Conservation (phyloP, 2,888 invertebrate genomes). For the Nysson spinosus region DNA sequence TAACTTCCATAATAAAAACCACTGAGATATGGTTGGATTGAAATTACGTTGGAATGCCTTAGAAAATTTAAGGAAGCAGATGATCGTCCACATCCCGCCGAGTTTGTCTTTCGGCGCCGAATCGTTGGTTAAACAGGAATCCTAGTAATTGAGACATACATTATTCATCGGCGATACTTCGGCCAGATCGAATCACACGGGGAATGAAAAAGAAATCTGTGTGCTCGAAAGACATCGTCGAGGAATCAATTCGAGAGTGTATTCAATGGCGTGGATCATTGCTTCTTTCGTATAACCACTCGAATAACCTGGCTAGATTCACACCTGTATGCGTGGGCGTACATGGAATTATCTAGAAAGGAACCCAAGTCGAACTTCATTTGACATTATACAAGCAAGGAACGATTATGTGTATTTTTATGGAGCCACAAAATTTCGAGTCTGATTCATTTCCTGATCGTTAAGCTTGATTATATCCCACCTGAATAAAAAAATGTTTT, state of each 20-base stretch:
- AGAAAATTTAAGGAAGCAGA: no score
- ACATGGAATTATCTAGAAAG: constrained; percentile 20
- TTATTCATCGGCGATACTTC: constrained; percentile 45
- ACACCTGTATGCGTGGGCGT: constrained; percentile 60
- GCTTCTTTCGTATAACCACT: constrained; percentile 22
- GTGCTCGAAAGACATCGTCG: constrained; percentile 37
- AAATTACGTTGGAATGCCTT: no score
- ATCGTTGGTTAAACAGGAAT: constrained; percentile 8
- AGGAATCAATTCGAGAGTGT: constrained; percentile 32
- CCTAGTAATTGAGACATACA: constrained; percentile 52
- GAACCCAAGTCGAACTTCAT: constrained; percentile 34
- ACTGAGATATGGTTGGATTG: no score
- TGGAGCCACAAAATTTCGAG: constrained; percentile 27
- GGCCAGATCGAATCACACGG: constrained; percentile 22
- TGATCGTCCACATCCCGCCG: no score
- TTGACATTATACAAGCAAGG: constrained; percentile 22
- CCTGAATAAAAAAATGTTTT: constrained; percentile 36
- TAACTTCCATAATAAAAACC: no score
- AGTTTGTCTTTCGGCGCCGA: neutral
- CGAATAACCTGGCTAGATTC: constrained; percentile 46
- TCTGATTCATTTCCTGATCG: constrained; percentile 46
- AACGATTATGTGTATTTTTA: constrained; percentile 39
- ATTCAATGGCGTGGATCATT: constrained; percentile 23
- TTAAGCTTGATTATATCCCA: constrained; percentile 26
- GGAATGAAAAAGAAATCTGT: neutral